Conservation (phyloP, 30 jellyfish, hydroid and myxozoan genomes). For the Rhopilema esculentum region DNA sequence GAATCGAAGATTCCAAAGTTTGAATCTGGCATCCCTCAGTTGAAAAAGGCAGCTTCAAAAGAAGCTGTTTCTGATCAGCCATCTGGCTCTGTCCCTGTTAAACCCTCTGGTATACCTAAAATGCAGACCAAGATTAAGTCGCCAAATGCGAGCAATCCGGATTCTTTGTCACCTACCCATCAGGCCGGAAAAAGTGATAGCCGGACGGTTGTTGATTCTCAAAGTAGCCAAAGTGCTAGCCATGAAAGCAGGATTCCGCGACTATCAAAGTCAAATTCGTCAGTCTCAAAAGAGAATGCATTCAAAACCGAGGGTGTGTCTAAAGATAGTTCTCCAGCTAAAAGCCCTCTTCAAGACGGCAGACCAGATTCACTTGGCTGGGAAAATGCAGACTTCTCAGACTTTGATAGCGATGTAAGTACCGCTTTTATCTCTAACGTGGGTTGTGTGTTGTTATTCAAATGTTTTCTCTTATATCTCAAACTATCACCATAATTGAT, state of each 20-base stretch:
- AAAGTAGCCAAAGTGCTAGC: neutral
- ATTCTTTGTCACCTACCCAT: neutral
- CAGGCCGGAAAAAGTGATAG: neutral
- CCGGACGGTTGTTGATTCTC: neutral
- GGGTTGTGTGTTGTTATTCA: neutral
- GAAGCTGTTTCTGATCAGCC: conserved; percentile 6
- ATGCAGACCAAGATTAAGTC: conserved; percentile 16
- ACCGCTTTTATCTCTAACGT: neutral
- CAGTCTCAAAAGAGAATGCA: neutral
- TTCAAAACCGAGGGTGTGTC: neutral
- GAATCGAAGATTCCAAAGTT: conserved; percentile 45
- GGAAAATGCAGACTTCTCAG: conserved; percentile 31
- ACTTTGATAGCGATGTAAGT: conserved; percentile 65
- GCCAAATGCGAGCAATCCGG: conserved; percentile 12
- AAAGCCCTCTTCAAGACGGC: neutral
- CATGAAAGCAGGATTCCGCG: conserved; percentile 44
- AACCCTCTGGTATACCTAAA: neutral
- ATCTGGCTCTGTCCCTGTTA: neutral
- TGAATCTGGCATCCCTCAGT: conserved; percentile 11
- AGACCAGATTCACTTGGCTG: conserved; percentile 20
- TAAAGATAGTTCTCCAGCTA: neutral
- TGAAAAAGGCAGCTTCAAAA: conserved; percentile 8
- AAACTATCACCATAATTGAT: too few species aligned
- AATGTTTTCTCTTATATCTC: too few species aligned
- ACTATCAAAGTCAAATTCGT: conserved; percentile 8